phyloP scores from a whole-genome alignment of 2,797 vertebrate species.

The Danionella dracula region DNA sequence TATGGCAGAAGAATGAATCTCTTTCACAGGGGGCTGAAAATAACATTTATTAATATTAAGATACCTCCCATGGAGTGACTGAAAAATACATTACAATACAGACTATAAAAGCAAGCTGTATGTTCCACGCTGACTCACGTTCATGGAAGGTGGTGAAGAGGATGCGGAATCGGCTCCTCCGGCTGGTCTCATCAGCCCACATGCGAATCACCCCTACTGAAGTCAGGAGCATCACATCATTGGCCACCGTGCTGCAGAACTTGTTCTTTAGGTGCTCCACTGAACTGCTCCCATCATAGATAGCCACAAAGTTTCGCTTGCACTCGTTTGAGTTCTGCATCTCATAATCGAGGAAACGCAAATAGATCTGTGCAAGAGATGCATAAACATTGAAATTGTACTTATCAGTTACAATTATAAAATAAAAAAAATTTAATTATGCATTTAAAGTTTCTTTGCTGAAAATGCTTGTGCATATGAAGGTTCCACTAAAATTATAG shows the following conservation, averaged over 20 bases:
- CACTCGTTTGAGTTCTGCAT: slow-evolving; percentile 99
- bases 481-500: too few species aligned
- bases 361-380: slow-evolving; percentile 76
- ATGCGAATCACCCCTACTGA: slow-evolving; percentile 88
- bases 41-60: neutral
- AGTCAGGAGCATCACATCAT: slow-evolving; percentile 88
- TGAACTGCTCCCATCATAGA: slow-evolving; percentile 92
- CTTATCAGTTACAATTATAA: too few species aligned
- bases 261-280: slow-evolving; percentile 94
- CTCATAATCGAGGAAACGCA: slow-evolving; percentile 94
- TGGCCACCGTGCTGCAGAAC: slow-evolving; percentile 97
- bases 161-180: slow-evolving; percentile 90
- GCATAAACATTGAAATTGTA: neutral
- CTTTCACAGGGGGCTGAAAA: slow-evolving; percentile 86
- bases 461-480: too few species aligned
- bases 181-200: slow-evolving; percentile 95
- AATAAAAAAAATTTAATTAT: too few species aligned
- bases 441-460: too few species aligned
- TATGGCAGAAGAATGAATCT: slow-evolving; percentile 94
- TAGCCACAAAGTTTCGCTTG: slow-evolving; percentile 94
- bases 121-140: slow-evolving; percentile 85
- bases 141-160: slow-evolving; percentile 92
- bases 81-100: too few species aligned
- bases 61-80: neutral
- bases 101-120: too few species aligned